These are phyloP conservation scores for Albula goreensis DNA, from an alignment of 2,113 vertebrate species.

Conservation along the genomic window DNA sequence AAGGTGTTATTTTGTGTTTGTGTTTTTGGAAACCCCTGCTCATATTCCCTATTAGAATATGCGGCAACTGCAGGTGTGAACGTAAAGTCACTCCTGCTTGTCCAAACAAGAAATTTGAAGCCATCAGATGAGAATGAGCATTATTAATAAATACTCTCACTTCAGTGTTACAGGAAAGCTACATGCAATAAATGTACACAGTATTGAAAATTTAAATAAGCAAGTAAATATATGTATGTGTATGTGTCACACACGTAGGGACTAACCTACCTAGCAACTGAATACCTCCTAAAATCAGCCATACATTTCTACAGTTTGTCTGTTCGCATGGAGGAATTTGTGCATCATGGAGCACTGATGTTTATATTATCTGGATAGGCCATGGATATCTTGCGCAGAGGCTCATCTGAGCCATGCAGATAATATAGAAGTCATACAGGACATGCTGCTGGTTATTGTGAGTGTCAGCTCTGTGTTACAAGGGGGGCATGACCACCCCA, in stretches of 20 bases:
- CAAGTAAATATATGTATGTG: not conserved
- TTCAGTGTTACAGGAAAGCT: not conserved
- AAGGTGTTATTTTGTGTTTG: not conserved
- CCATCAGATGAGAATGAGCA: not conserved
- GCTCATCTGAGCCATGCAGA: no score
- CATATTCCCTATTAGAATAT: not conserved
- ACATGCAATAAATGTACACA: not conserved
- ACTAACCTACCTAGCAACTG: not conserved
- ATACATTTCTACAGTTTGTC: no score
- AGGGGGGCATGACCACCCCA: no score
- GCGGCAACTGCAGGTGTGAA: not conserved
- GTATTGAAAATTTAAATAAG: not conserved
- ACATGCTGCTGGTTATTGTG: no score
- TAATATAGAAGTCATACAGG: no score
- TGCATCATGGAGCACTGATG: no score
- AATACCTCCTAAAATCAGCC: no score
- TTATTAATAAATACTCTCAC: not conserved
- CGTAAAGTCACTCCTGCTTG: not conserved
- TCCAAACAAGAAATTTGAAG: not conserved
- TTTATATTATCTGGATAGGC: no score
- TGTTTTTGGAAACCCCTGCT: not conserved
- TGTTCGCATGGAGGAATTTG: no score
- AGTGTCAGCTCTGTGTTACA: no score
- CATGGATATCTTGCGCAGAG: no score
- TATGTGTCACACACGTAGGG: not conserved